Percentiles rank a stretch among this genome's conserved stretches.
These are phyloP conservation scores for Rhagonycha lutea DNA, from an alignment of 2,888 invertebrate species.

Conservation along the genomic window DNA sequence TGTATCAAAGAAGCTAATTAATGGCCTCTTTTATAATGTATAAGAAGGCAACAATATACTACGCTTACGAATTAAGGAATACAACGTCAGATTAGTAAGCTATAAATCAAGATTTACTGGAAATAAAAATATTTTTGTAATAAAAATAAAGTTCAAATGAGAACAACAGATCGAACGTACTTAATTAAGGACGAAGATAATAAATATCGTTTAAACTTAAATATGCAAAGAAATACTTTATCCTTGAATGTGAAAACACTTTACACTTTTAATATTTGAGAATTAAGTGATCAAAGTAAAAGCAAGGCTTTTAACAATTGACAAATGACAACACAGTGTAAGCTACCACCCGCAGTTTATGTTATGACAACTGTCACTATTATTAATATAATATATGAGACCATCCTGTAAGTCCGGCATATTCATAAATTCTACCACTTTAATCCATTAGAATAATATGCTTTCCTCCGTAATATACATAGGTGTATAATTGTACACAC, in stretches of 20 bases:
- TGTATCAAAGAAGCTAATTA: neutral
- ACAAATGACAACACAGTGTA: constrained; percentile 39
- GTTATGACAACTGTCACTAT: constrained; percentile 33
- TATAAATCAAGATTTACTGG: neutral
- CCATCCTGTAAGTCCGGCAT: constrained; percentile 22
- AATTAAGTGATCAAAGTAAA: constrained; percentile 30
- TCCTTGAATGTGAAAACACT: neutral
- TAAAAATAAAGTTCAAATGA: neutral
- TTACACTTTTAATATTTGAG: constrained; percentile 9
- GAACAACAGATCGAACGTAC: neutral
- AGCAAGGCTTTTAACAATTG: constrained; percentile 31
- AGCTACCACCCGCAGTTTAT: constrained; percentile 34
- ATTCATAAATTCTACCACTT: constrained; percentile 26
- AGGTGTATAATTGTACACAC: constrained; percentile 13
- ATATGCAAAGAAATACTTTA: neutral
- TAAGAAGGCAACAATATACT: neutral
- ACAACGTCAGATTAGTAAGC: neutral
- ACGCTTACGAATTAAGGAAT: too few species aligned
- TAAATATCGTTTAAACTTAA: neutral
- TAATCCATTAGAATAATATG: constrained; percentile 18
- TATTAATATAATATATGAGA: constrained; percentile 33
- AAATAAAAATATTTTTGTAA: neutral
- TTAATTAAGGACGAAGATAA: neutral
- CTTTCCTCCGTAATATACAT: constrained; percentile 12
- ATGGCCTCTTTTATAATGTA: neutral